A percentile compares a stretch with the other conserved stretches of the same genome.
Conservation (phyloP, 2,113 vertebrate species). For the Ictalurus punctatus region DNA sequence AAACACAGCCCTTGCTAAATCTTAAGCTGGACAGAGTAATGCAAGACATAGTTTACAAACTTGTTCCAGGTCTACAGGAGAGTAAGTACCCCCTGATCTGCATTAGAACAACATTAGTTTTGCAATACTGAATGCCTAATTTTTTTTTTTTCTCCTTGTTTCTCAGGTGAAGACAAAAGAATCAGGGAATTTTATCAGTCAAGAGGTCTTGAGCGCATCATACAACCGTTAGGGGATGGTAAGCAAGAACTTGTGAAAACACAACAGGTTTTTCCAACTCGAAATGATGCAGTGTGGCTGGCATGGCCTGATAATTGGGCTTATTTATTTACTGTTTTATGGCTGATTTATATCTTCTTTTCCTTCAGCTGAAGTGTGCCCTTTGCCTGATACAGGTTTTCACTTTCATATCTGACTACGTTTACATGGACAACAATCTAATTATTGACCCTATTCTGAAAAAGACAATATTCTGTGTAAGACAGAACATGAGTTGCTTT, state of each 20-base stretch:
- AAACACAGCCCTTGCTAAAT: conserved; percentile 95
- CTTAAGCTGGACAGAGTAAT: conserved; percentile 97
- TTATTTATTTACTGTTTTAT: background rate
- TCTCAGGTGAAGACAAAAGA: conserved; percentile 89
- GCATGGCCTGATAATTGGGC: background rate
- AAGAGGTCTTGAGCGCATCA: conserved; percentile 87
- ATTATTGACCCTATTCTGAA: too few relatives aligned
- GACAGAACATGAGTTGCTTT: too few relatives aligned
- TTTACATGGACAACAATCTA: too few relatives aligned
- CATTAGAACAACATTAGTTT: background rate
- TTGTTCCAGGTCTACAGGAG: conserved; percentile 94
- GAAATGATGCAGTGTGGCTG: background rate
- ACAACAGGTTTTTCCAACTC: background rate
- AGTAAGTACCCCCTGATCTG: conserved; percentile 75
- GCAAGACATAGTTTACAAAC: conserved; percentile 98
- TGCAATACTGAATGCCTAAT: background rate
- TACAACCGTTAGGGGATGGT: conserved; percentile 87
- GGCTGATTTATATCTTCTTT: background rate
- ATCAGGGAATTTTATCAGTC: conserved; percentile 98
- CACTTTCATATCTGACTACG: too few relatives aligned
- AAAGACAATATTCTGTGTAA: too few relatives aligned
- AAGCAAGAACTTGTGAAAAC: conserved; percentile 24
- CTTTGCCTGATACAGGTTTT: background rate
- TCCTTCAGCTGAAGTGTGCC: background rate
- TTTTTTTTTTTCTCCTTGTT: background rate